Evolutionary conservation across 1,140 invertebrate species (phyloP).

Genomic region (Papilio xuthus): DNA sequence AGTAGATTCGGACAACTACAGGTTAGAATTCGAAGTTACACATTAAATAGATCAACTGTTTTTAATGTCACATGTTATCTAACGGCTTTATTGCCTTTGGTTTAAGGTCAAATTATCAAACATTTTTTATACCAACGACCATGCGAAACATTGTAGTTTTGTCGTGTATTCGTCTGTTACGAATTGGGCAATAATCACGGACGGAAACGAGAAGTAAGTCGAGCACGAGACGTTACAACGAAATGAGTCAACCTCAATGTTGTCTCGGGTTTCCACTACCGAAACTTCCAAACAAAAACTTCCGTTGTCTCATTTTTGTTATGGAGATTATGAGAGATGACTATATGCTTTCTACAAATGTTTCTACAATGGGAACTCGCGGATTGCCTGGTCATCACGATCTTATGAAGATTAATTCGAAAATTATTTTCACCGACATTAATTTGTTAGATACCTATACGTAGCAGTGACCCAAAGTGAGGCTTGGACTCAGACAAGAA

Average conservation of each 20-base stretch:
- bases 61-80: background rate
- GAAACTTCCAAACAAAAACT: background rate
- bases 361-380: background rate
- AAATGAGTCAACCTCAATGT: slow-evolving; percentile 13
- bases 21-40: background rate
- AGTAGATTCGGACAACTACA: background rate
- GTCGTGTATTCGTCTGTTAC: background rate
- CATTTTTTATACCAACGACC: background rate
- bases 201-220: slow-evolving; percentile 6
- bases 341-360: background rate
- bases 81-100: no score
- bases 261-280: background rate
- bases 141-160: background rate
- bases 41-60: background rate
- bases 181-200: slow-evolving; percentile 19
- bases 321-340: background rate
- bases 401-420: background rate
- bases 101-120: background rate
- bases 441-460: background rate
- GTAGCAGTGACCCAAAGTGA: background rate
- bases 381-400: background rate
- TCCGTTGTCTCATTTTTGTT: background rate
- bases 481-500: no score
- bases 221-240: slow-evolving; percentile 4
- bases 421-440: background rate